phyloP scores from a whole-genome alignment of 2,797 vertebrate genomes.

The Pogonophryne albipinna region DNA sequence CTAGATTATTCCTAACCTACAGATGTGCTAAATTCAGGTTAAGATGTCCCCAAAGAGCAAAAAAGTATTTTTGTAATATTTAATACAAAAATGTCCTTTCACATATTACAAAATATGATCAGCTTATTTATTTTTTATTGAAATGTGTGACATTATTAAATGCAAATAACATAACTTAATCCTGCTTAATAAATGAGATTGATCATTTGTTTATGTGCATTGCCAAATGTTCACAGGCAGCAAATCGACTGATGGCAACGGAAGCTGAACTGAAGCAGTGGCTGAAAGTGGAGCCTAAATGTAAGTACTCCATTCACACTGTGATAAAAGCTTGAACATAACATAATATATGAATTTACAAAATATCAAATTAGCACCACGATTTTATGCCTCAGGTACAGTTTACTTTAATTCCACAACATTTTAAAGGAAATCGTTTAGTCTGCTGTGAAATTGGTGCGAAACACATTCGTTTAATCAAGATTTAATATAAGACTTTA shows the following conservation, averaged over 20 bases:
- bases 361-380: constrained; percentile 12
- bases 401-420: not conserved
- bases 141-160: not conserved
- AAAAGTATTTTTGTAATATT: not conserved
- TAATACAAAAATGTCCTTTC: not conserved
- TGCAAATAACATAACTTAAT: not conserved
- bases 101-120: not conserved
- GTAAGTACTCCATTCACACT: constrained; percentile 70
- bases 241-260: constrained; percentile 76
- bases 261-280: constrained; percentile 82
- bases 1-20: not conserved
- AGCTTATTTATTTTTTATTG: not conserved
- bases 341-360: constrained; percentile 17
- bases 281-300: constrained; percentile 73
- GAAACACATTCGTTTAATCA: constrained; percentile 2
- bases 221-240: constrained; percentile 57
- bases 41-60: not conserved
- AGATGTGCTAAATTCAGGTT: not conserved
- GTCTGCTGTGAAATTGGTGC: not conserved
- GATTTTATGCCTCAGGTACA: not conserved
- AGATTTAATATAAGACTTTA: constrained; percentile 11
- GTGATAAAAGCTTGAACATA: not conserved
- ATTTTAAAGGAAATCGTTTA: not conserved
- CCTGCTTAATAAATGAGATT: not conserved
- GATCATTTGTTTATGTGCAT: not conserved